Evolutionary conservation across 2,113 vertebrate genomes (phyloP), one percentile per base, ranked within the genome.

Genomic region (Myrmecophaga tridactyla): DNA sequence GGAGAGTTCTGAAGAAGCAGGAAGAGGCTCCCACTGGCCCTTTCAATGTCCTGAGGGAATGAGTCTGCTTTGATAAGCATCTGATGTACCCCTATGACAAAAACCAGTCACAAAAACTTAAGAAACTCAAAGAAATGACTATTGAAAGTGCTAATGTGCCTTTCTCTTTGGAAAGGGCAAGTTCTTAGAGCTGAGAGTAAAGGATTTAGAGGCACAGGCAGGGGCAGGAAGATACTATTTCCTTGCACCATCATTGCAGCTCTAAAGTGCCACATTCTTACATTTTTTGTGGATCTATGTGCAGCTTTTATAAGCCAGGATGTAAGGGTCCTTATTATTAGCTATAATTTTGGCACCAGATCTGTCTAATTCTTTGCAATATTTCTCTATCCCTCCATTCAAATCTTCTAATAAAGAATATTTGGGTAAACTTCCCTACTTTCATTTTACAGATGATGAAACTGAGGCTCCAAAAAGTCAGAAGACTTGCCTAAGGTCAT

Each of bases 191-290:
- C 41, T 0, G 4, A 81, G 34, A 73, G 27, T 7, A 39, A 69
- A 89, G 21, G 4, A 72, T 48, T 69, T 70, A 60, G 48, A 56
- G 58, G 82, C 73, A 41, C 18, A n/a, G 84, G 84, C 60, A 92
- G 83, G 83, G 83, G 72, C 69, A 27, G 3, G 18, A 58, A 29
- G 53, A 48, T 36, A 1, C n/a, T 15, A 41, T 43, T 82, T 67
- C 43, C 7, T 56, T 25, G 46, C 10, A 43, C 67, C 6, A 4
- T 3, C 4, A 3, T 3, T 56, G 34, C 10, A 29, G 60, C 89
- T 39, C 67, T 90, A 43, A 84, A 56, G 36, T 41, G 85, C 72
- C 83, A 90, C 97, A 90, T 93, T 91, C 83, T 80, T 94, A 7
- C 21, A 11, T 92, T 95, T 62, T 58, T 81, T 94, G 90, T 94